Evolutionary conservation across 1,140 invertebrate species (phyloP).

Genomic region (Ruditapes philippinarum): DNA sequence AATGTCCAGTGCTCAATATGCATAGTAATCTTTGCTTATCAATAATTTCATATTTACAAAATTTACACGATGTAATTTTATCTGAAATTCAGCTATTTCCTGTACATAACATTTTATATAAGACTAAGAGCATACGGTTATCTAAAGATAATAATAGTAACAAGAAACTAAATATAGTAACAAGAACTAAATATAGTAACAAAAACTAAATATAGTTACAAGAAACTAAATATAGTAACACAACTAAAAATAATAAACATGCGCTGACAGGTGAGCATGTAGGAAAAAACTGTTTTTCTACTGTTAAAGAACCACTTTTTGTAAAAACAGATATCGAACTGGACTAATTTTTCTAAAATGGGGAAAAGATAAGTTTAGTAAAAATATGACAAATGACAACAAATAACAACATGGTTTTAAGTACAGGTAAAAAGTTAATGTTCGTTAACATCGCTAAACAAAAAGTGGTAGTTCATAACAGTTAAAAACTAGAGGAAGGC

Average conservation of each 20-base stretch:
- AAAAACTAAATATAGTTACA: neutral
- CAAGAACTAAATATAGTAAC: neutral
- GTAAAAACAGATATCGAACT: constrained; percentile 3
- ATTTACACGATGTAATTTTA: too few relatives aligned
- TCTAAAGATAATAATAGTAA: too few relatives aligned
- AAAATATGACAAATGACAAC: constrained; percentile 30
- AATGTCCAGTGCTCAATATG: too few relatives aligned
- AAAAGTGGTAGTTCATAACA: constrained; percentile 62
- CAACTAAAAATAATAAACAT: constrained; percentile 6
- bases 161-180: too few relatives aligned
- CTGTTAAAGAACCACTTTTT: constrained; percentile 56
- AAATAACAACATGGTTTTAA: constrained; percentile 31
- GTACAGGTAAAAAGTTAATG: constrained; percentile 33
- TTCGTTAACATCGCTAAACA: constrained; percentile 39
- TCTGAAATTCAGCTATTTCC: neutral
- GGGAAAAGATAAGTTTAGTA: constrained; percentile 32
- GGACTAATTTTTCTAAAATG: neutral
- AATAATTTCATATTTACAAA: too few relatives aligned
- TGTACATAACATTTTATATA: neutral
- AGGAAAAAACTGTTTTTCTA: constrained; percentile 45
- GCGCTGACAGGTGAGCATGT: constrained; percentile 33
- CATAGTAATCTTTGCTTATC: too few relatives aligned
- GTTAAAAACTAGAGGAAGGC: constrained; percentile 12
- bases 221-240: constrained; percentile 33
- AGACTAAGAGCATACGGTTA: neutral